Conservation (phyloP, 2,113 vertebrate genomes). For the Gallinago jamesoni region DNA sequence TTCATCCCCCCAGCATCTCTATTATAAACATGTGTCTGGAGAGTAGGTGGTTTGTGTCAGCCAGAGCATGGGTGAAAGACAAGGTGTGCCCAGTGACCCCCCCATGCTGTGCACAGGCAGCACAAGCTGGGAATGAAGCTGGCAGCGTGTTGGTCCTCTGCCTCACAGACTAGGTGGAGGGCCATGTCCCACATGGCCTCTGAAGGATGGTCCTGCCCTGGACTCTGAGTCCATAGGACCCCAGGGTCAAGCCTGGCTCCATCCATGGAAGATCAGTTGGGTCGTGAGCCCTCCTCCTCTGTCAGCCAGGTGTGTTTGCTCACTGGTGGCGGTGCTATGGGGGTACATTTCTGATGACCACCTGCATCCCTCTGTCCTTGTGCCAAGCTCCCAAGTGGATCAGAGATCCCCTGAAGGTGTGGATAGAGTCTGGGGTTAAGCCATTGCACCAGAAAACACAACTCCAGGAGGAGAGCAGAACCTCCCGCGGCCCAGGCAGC, state of each 20-base stretch:
- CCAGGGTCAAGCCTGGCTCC: background rate
- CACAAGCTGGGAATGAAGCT: rapidly evolving
- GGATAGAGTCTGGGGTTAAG: background rate
- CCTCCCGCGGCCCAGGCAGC: background rate
- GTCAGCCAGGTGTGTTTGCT: background rate
- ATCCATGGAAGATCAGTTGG: background rate
- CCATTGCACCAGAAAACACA: background rate
- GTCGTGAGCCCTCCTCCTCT: background rate
- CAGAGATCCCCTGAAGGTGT: background rate
- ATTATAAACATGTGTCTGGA: background rate
- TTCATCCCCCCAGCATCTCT: background rate
- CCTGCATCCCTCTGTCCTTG: no score
- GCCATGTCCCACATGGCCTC: rapidly evolving
- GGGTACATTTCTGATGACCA: background rate
- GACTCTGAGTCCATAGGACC: background rate
- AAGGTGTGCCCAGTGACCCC: rapidly evolving
- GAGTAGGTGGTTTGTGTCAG: background rate
- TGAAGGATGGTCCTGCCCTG: background rate
- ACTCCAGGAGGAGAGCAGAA: background rate
- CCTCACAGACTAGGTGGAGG: background rate
- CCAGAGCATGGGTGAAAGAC: background rate
- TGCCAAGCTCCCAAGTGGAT: background rate
- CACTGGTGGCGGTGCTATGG: rapidly evolving
- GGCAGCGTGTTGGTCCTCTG: background rate
- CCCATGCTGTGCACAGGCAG: background rate